Evolutionary conservation across 2,113 vertebrate species (phyloP).

Genomic region (Chrysochloris asiatica): DNA sequence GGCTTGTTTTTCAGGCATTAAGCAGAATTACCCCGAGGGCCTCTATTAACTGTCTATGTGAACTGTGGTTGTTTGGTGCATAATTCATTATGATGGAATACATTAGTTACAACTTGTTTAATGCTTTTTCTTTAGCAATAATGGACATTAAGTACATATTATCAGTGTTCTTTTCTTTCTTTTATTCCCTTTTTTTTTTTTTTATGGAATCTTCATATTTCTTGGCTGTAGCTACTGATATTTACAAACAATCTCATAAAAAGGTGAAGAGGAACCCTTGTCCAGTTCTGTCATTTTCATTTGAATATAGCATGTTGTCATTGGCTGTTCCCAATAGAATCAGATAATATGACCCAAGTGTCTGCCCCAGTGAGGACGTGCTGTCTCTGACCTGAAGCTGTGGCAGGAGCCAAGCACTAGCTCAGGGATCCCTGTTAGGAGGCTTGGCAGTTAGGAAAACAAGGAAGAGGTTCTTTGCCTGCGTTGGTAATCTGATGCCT

Average conservation of each 20-base stretch:
- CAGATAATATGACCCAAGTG: too few species aligned
- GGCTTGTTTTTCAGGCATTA: slow-evolving; percentile 41
- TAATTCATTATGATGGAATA: slow-evolving; percentile 28
- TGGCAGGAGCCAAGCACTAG: background rate
- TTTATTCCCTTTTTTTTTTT: background rate
- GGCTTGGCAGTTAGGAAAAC: slow-evolving; percentile 37
- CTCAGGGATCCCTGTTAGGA: background rate
- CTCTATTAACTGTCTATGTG: background rate
- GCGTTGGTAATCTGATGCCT: slow-evolving; percentile 66
- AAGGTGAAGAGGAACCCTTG: background rate
- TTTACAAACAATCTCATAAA: background rate
- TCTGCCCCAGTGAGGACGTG: background rate
- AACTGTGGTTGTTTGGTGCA: background rate
- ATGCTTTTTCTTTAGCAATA: slow-evolving; percentile 40
- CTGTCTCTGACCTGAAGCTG: background rate
- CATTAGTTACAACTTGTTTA: slow-evolving; percentile 56
- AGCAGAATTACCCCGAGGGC: slow-evolving; percentile 19
- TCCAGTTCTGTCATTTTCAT: background rate
- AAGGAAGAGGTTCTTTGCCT: slow-evolving; percentile 54
- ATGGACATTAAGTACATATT: too few species aligned
- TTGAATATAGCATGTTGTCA: background rate
- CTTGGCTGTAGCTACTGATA: background rate
- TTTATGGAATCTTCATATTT: too few species aligned
- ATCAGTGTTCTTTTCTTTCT: too few species aligned
- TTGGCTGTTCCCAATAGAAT: background rate